Evolutionary conservation across 2,797 vertebrate genomes (phyloP).

Genomic region (Uromys caudimaculatus): DNA sequence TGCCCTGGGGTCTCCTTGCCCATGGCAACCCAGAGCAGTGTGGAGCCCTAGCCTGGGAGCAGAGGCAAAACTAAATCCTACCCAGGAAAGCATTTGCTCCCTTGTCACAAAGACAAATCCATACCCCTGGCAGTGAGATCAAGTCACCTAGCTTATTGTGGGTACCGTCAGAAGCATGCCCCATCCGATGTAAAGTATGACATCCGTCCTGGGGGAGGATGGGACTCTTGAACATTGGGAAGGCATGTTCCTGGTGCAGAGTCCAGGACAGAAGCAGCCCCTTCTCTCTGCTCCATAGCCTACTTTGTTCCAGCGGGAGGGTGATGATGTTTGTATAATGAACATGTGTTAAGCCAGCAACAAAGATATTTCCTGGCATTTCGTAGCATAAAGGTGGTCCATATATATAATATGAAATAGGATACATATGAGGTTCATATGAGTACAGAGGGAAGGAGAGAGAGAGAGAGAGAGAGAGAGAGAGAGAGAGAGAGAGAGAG

Average conservation of each 20-base stretch:
- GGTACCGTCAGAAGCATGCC: background rate
- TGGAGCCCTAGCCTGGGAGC: background rate
- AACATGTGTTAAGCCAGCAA: constrained; percentile 68
- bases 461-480: background rate
- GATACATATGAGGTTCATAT: background rate
- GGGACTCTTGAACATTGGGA: no score
- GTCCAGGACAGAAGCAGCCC: accelerated
- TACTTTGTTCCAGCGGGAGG: background rate
- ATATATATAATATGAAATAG: constrained; percentile 28
- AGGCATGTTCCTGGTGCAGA: background rate
- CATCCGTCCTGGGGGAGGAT: background rate
- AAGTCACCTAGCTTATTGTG: background rate
- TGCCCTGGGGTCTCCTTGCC: background rate
- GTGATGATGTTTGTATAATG: constrained; percentile 76
- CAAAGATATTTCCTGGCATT: background rate
- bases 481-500: no score
- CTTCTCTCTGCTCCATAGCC: background rate
- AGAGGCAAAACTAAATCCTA: background rate
- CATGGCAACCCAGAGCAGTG: background rate
- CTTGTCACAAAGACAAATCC: background rate
- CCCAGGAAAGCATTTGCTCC: background rate
- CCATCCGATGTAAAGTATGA: background rate
- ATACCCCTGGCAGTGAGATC: background rate
- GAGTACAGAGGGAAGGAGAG: background rate
- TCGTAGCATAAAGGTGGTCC: background rate